These are phyloP conservation scores for Syngnathus typhle DNA, from an alignment of 2,113 vertebrate species.

Conservation along the genomic window DNA sequence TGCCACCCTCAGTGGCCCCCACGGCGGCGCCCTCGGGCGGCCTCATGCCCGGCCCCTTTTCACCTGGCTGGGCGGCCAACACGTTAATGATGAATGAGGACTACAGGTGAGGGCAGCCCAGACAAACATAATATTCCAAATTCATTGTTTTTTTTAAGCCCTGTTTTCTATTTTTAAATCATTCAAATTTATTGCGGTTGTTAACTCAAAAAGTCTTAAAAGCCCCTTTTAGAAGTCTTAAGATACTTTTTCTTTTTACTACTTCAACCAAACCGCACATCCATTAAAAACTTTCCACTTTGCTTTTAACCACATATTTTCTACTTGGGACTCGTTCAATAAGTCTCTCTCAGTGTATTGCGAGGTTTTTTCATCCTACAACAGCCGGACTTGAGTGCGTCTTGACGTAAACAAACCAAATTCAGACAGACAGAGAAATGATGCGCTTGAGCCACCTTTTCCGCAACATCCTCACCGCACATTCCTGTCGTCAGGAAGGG, in stretches of 20 bases:
- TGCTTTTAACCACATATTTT: not conserved
- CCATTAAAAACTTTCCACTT: not conserved
- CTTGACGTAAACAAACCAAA: not conserved
- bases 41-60: conserved; percentile 67
- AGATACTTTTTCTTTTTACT: not conserved
- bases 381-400: not conserved
- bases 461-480: not conserved
- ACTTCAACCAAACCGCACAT: not conserved
- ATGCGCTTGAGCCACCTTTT: not conserved
- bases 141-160: too few species aligned
- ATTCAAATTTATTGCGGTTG: too few species aligned
- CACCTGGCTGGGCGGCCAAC: conserved; percentile 74
- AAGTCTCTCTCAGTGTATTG: not conserved
- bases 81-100: conserved; percentile 75
- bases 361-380: not conserved
- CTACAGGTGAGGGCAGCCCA: conserved; percentile 63
- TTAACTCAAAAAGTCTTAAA: too few species aligned
- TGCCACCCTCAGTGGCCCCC: conserved; percentile 72
- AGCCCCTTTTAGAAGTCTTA: not conserved
- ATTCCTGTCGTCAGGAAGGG: not conserved
- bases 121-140: not conserved
- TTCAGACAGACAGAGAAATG: not conserved
- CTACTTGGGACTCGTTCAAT: not conserved
- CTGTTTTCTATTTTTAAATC: too few species aligned
- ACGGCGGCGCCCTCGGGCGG: conserved; percentile 52